These are phyloP conservation scores for Sebastes cheni DNA, from an alignment of 2,797 vertebrate genomes.

Conservation along the genomic window DNA sequence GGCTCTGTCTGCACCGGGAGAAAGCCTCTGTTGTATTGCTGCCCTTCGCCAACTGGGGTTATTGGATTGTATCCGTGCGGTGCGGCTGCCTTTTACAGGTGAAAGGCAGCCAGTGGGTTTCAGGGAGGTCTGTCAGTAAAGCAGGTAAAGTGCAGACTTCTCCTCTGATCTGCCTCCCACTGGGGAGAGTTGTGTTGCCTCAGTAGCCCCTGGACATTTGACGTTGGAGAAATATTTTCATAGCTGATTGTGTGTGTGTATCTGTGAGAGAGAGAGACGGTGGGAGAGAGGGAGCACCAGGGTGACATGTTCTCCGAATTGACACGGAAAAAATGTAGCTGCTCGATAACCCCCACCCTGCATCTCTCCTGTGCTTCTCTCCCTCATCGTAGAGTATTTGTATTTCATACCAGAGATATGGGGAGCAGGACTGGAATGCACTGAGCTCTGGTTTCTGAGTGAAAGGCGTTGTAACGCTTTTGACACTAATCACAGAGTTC, in stretches of 20 bases:
- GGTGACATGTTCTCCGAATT: slow-evolving; percentile 63
- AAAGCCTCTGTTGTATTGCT: slow-evolving; percentile 61
- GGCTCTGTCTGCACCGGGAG: slow-evolving; percentile 52
- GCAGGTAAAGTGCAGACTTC: slow-evolving; percentile 59
- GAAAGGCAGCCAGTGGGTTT: slow-evolving; percentile 61
- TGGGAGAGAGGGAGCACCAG: slow-evolving; percentile 31
- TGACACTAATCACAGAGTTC: slow-evolving; percentile 82
- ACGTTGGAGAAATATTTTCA: slow-evolving; percentile 73
- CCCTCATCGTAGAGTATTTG: slow-evolving; percentile 68
- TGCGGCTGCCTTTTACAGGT: slow-evolving; percentile 63
- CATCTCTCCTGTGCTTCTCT: slow-evolving; percentile 59
- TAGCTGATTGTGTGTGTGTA: slow-evolving; percentile 69
- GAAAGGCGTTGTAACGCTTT: slow-evolving; percentile 76
- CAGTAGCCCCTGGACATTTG: slow-evolving; percentile 66
- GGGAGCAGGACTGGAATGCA: slow-evolving; percentile 67
- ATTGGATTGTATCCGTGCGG: slow-evolving; percentile 41
- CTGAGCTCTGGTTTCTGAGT: slow-evolving; percentile 73
- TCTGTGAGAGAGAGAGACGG: slow-evolving; percentile 22
- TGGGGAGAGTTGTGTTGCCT: slow-evolving; percentile 48
- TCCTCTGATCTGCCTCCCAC: slow-evolving; percentile 60
- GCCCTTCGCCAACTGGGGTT: slow-evolving; percentile 33
- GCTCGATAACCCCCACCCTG: slow-evolving; percentile 66
- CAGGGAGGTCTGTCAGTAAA: slow-evolving; percentile 75
- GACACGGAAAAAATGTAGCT: slow-evolving; percentile 65
- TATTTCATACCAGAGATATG: slow-evolving; percentile 77